Evolutionary conservation across 2,113 vertebrate species (phyloP).

Genomic region (Anthoscopus minutus): DNA sequence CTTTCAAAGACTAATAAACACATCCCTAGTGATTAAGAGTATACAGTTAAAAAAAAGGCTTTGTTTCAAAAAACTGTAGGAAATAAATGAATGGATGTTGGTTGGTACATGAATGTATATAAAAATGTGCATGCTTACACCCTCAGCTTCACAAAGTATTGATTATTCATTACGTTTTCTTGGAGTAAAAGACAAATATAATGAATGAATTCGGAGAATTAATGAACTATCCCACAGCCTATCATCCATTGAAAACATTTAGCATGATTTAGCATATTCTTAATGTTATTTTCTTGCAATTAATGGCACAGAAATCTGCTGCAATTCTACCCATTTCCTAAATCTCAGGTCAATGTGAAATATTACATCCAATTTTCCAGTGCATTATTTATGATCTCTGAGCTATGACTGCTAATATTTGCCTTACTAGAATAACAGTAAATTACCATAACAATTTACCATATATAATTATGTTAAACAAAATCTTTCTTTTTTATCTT

Average conservation of each 20-base stretch:
- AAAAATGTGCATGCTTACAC: background rate
- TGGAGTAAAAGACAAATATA: background rate
- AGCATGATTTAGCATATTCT: background rate
- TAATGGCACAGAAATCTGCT: conserved; percentile 10
- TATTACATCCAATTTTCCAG: conserved; percentile 5
- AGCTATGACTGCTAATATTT: conserved; percentile 42
- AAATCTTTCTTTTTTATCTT: conserved; percentile 25
- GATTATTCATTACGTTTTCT: background rate
- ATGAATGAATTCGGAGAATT: background rate
- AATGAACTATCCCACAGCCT: background rate
- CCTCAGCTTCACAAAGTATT: background rate
- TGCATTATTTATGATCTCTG: conserved; percentile 36
- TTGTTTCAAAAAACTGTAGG: background rate
- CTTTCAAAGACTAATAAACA: conserved; percentile 5
- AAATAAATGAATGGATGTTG: background rate
- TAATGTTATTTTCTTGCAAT: conserved; percentile 23
- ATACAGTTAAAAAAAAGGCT: background rate
- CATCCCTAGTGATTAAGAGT: background rate
- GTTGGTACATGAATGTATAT: background rate
- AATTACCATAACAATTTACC: conserved; percentile 44
- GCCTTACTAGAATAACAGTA: conserved; percentile 4
- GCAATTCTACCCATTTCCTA: background rate
- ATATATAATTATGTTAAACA: conserved; percentile 34
- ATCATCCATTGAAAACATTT: conserved; percentile 3
- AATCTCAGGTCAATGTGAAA: conserved; percentile 26